Evolutionary conservation across 2,888 invertebrate genomes (phyloP), one percentile per base, ranked within the genome.

Genomic region (Odontocerum albicorne): DNA sequence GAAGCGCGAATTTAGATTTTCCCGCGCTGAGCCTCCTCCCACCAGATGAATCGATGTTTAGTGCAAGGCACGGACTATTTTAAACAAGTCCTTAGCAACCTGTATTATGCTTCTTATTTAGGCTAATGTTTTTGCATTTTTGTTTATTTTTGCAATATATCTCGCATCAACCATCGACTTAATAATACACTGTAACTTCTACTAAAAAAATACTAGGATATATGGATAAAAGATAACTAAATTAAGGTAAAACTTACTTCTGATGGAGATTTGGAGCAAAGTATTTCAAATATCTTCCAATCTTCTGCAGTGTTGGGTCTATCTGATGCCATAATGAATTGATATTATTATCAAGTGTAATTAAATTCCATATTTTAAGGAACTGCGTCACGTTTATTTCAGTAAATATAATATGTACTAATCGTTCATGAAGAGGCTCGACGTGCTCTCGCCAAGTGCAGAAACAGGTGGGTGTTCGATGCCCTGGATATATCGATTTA

Each of bases 211-310:
- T n/a, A 15, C 15, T 15, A 38, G 1, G 13, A 2, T 39, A 39
- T 2, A 17, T 17, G 19, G 12, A 39, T 17, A 10, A 2, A 39
- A 17, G 8, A 19, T 4, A 39, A n/a, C n/a, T n/a, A n/a, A n/a
- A n/a, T n/a, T n/a, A n/a, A n/a, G n/a, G n/a, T n/a, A n/a, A 17
- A 49, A 68, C 71, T 69, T 69, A 83, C 84, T 72, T 82, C 81
- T 39, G 72, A 72, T 10, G 75, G 74, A 62, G 73, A 75, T 66
- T 80, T 80, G 63, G 79, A 80, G 63, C 84, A 83, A 58, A 89
- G 71, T 3, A 83, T 79, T 72, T 89, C 85, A 68, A 84, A 90
- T 60, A 88, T 81, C 67, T 82, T 82, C 85, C 89, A 88, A 70
- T 90, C 89, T 67, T 88, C 87, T 61, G 81, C 75, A 20, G 78